Evolutionary conservation across 2,797 vertebrate species (phyloP), one percentile per base, ranked within the genome.

Genomic region (Gymnoscopelus microlampas): DNA sequence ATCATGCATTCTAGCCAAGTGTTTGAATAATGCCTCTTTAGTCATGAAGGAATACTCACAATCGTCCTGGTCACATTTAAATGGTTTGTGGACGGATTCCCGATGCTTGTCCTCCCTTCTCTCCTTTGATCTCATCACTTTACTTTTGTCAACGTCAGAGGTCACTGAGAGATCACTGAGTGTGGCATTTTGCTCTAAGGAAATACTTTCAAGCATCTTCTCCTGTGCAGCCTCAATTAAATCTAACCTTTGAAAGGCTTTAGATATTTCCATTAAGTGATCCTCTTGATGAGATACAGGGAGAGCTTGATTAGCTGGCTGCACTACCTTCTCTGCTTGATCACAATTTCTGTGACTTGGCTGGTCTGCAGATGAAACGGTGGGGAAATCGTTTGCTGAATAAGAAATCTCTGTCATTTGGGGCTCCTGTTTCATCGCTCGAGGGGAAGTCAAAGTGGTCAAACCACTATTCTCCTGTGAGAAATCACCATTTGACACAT

Each of bases 11-110:
- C 96, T 97, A 70, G 89, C 90, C 68, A 99, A 94, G 86, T 99
- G 98, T 89, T 97, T 99, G 88, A 98, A 98, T 53, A 99, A 92
- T 0, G 98, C 97, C 50, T 99, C 98, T 81, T 99, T 99, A 74
- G 98, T 99, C 98, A 99, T 99, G 73, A 98, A 98, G 26, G 97
- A 97, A 29, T 97, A 99, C 73, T 79, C 95, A 85, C 98, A 99
- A 66, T 94, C 94, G 2, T 95, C 94, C 77, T 95, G 94, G 78
- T 95, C 95, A 90, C 98, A 99, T 63, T 94, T 95, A 78, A 99
- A 99, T 35, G 98, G 98, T 85, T 99, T 99, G 59, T 94, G 91
- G 76, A 93, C 82, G 89, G 93, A 97, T 53, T 97, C 95, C 79
- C 74, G 50, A 55, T 89, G 88, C 2, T 89, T 95, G 74, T 94